Base-by-base conservation (phyloP, 2,113 vertebrate genomes). In the Macquaria australasica region DNA sequence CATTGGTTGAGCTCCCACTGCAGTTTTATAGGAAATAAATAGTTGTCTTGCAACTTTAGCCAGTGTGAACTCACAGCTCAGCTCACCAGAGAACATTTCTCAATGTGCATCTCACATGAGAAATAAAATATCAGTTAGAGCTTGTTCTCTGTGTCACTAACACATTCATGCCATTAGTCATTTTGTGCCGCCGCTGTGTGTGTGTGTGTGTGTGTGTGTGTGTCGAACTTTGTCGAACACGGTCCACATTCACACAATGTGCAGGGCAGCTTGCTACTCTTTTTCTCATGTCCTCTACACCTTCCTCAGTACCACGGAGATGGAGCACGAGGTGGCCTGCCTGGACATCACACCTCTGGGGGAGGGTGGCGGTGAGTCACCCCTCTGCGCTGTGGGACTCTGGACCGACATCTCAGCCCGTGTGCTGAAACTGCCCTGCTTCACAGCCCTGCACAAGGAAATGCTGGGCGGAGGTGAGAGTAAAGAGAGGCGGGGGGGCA, bases 371-470 rank as follows among this genome's bases (percentile, higher is more conserved):
- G 95, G 95, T 21, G 95, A 98, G 94, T 99, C 98, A n/a, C 96
- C 96, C 0, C 96, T 99, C 20, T 99, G 98, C 14, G 98, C 98
- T 0, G 98, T 99, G 1, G 98, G 98, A 60, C 96, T 99, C 74
- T 99, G 98, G 98, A 99, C 98, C 0, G 98, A 99, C 93, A 99
- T 99, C 92, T 99, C 98, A 0, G 98, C 98, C 59, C 97, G 98
- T 2, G 97, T 99, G 82, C 95, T 99, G 12, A 98, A 97, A 82
- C 96, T 99, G 50, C 98, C 98, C 2, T 97, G 97, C 10, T 99
- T 99, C 73, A 97, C 97, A 1, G 94, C 98, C 25, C 94, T 99
- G 91, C 98, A 99, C 95, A 99, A 99, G 86, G 98, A 99, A 93
- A 99, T 99, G 98, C 95, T 99, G 84, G 98, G 98, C 18, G 98